Conservation (phyloP, 1,140 invertebrate species). For the Pseudomyrmex gracilis region DNA sequence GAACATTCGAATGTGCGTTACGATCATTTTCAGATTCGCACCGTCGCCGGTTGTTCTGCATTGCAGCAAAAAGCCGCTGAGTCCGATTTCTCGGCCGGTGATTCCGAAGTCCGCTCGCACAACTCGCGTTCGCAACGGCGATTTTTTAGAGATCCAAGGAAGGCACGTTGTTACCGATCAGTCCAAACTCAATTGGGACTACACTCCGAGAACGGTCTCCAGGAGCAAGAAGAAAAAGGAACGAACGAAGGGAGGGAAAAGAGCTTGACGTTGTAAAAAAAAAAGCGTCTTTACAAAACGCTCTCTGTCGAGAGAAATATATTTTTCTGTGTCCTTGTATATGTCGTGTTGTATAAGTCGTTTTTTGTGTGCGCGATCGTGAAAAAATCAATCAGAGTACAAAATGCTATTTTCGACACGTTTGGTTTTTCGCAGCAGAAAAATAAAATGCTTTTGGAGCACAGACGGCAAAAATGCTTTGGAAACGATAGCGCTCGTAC, state of each 20-base stretch:
- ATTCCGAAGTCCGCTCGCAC: constrained; percentile 53
- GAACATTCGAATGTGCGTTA: no score
- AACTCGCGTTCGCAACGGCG: constrained; percentile 26
- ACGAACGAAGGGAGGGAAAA: constrained; percentile 21
- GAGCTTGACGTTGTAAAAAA: neutral
- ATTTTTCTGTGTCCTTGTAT: constrained; percentile 11
- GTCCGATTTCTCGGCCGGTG: constrained; percentile 75
- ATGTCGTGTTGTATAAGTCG: neutral
- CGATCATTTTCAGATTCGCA: constrained; percentile 62
- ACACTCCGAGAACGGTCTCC: constrained; percentile 11
- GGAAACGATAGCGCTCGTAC: neutral
- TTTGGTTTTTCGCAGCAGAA: constrained; percentile 16
- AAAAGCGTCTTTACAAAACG: constrained; percentile 17
- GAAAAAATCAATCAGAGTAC: constrained; percentile 17
- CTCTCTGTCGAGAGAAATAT: constrained; percentile 23
- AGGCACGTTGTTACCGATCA: constrained; percentile 62
- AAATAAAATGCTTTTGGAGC: constrained; percentile 17
- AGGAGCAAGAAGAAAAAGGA: constrained; percentile 51
- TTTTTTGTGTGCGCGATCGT: neutral
- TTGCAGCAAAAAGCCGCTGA: constrained; percentile 75
- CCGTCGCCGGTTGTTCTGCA: constrained; percentile 65
- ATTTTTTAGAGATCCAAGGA: constrained; percentile 65
- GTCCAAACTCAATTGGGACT: constrained; percentile 63
- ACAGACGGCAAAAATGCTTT: constrained; percentile 40
- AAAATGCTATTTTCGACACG: constrained; percentile 24